Percentiles rank a stretch among this genome's conserved stretches.
phyloP scores from a whole-genome alignment of 2,888 invertebrate genomes.

The Acronicta leporina region DNA sequence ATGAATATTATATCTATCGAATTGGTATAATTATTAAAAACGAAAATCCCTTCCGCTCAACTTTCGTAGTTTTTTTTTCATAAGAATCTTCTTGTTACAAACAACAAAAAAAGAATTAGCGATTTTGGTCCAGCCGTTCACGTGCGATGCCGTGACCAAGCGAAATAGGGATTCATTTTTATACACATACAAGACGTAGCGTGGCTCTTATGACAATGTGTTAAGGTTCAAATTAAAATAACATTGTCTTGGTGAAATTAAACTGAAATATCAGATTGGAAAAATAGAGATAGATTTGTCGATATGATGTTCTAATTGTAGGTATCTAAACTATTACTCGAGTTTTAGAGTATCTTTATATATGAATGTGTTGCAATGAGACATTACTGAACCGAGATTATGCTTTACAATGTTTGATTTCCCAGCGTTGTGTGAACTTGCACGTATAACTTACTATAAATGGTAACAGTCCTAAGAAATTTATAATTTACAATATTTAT shows the following conservation, averaged over 20 bases:
- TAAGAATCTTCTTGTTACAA: no score
- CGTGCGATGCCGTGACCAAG: neutral
- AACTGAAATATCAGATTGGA: no score
- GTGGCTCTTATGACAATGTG: neutral
- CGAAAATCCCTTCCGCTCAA: no score
- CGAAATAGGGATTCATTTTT: no score
- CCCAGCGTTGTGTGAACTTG: conserved; percentile 60
- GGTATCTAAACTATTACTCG: conserved; percentile 13
- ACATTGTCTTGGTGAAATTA: neutral
- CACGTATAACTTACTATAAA: conserved; percentile 7
- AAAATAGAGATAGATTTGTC: neutral
- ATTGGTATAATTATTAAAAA: no score
- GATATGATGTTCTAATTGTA: conserved; percentile 18
- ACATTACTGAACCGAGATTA: conserved; percentile 55
- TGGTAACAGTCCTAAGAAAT: neutral
- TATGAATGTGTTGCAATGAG: conserved; percentile 49
- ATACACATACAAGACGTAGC: neutral
- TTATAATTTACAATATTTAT: neutral
- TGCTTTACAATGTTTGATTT: conserved; percentile 52
- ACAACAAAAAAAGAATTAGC: no score
- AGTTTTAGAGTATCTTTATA: conserved; percentile 34
- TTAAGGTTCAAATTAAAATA: neutral
- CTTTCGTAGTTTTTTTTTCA: no score
- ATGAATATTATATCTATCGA: no score
- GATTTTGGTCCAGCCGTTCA: no score